Evolutionary conservation across 2,113 vertebrate genomes (phyloP).

Genomic region (Camelus dromedarius): DNA sequence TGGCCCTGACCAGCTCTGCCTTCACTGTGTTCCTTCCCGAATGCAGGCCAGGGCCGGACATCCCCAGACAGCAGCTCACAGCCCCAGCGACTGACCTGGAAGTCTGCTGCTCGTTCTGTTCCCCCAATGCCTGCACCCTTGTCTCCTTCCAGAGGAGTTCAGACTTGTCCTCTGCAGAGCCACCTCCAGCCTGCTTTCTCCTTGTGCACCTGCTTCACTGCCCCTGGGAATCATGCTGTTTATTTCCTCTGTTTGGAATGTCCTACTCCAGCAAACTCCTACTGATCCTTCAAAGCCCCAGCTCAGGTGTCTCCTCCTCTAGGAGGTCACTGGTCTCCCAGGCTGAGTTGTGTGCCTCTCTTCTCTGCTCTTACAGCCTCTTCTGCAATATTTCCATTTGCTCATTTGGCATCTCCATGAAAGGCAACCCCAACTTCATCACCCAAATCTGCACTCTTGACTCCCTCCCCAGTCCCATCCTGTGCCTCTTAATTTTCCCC

Average conservation of each 20-base stretch:
- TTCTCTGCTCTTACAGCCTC: not conserved
- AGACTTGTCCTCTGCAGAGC: not conserved
- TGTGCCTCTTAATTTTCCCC: not conserved
- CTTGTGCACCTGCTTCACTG: too few species aligned
- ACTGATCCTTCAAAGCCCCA: not conserved
- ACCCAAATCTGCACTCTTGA: not conserved
- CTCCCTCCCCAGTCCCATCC: not conserved
- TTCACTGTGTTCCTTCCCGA: not conserved
- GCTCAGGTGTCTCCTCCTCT: not conserved
- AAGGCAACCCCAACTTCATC: not conserved
- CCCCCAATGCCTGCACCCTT: rapidly evolving
- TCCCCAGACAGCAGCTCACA: rapidly evolving
- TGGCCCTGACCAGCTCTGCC: not conserved
- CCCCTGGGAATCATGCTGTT: not conserved
- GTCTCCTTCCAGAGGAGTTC: not conserved
- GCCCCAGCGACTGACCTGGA: not conserved
- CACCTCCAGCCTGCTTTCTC: not conserved
- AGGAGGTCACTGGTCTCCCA: not conserved
- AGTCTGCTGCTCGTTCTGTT: not conserved
- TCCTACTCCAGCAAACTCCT: not conserved
- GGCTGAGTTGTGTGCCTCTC: not conserved
- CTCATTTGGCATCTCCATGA: not conserved
- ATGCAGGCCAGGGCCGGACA: not conserved
- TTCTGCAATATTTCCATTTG: not conserved
- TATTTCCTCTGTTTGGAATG: not conserved